Evolutionary conservation across 2,113 vertebrate species (phyloP), one percentile per base, ranked within the genome.

Genomic region (Beaufortia kweichowensis): DNA sequence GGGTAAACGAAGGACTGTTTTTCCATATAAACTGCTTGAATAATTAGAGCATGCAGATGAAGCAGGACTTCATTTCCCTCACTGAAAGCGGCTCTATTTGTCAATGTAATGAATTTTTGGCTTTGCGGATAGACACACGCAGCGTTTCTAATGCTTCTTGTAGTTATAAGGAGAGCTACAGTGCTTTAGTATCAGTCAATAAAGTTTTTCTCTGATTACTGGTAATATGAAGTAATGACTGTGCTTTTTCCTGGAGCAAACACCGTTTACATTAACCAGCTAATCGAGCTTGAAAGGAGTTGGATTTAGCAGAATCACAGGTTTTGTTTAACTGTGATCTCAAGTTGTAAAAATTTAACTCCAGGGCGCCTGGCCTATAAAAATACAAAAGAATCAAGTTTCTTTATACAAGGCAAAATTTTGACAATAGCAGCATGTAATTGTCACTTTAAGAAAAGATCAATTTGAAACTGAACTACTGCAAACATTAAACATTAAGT

Each of bases 101-200:
- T 80, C 69, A 68, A 17, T 9, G 8, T 79, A 79, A 79, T 77
- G 67, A 66, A 63, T 65, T 76, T 66, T 72, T 77, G 39, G 62
- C 74, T 73, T 74, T 68, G 68, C 29, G 14, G 65, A 55, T 9
- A 74, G 41, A 56, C n/a, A 53, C 5, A 33, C 23, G 14, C 73
- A 80, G 46, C 11, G 57, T 50, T 81, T 39, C 57, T 60, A 61
- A 73, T 21, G 53, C 26, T 77, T 39, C 79, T 77, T 53, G 17
- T 43, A 41, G 68, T 56, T 72, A 67, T 73, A 53, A 55, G 35
- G 23, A 55, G n/a, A 62, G 65, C 14, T 43, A 31, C 19, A 7
- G 19, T 21, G 1, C 72, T 80, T 15, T 69, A 50, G 53, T 53
- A 68, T 55, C 53, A 46, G 67, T 81, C 67, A 75, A 81, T 71